Conservation (phyloP, 2,888 invertebrate species). For the Tridacna crocea region DNA sequence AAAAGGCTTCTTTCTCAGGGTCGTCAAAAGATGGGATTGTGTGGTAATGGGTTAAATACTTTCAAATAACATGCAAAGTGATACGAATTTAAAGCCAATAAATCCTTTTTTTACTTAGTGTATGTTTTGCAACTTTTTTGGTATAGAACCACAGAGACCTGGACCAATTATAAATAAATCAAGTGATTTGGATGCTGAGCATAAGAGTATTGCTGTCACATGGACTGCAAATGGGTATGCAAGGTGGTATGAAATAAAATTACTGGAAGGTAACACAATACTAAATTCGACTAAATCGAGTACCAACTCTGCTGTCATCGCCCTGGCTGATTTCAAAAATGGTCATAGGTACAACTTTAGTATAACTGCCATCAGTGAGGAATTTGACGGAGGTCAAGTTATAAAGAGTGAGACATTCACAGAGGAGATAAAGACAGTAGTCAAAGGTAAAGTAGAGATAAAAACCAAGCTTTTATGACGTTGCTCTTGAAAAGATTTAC, state of each 20-base stretch:
- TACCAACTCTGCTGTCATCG: not conserved
- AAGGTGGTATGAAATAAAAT: conserved; percentile 15
- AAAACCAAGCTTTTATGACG: too few relatives aligned
- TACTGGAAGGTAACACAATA: conserved; percentile 9
- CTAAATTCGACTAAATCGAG: not conserved
- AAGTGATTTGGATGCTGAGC: conserved; percentile 19
- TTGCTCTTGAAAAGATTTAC: too few relatives aligned
- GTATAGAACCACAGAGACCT: not conserved
- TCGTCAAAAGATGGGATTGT: too few relatives aligned
- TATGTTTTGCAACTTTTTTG: too few relatives aligned
- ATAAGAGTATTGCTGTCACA: not conserved
- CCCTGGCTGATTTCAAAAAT: conserved; percentile 18
- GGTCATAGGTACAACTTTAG: conserved; percentile 27
- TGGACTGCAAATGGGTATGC: conserved; percentile 1
- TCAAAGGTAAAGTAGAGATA: conserved; percentile 29
- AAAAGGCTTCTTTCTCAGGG: too few relatives aligned
- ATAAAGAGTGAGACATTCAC: conserved; percentile 19
- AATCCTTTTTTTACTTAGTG: too few relatives aligned
- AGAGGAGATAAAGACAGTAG: conserved; percentile 37
- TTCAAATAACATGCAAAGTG: too few relatives aligned
- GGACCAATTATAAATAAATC: not conserved
- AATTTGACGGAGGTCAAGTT: conserved; percentile 10
- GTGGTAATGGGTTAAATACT: too few relatives aligned
- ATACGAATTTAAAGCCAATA: too few relatives aligned
- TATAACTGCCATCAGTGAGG: conserved; percentile 28